A percentile compares a stretch with the other conserved stretches of the same genome.
phyloP scores from a whole-genome alignment of 2,888 invertebrate species.

The Lymantria dispar region DNA sequence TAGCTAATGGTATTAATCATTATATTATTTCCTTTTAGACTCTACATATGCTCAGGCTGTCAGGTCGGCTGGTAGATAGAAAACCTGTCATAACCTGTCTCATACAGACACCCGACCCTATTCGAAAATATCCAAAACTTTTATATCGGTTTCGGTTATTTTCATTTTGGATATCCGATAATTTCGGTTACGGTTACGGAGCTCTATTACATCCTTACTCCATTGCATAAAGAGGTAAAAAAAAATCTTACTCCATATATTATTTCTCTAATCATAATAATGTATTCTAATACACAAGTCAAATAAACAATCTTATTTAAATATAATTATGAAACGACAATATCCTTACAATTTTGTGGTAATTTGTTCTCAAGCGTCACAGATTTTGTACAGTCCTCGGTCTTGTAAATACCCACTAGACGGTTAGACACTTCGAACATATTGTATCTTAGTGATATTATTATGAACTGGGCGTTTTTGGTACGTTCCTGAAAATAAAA shows the following conservation, averaged over 20 bases:
- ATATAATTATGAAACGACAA: slow-evolving; percentile 10
- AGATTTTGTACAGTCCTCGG: slow-evolving; percentile 92
- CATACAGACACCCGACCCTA: no score
- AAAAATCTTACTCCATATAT: not conserved
- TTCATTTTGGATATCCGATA: no score
- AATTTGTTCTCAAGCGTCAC: slow-evolving; percentile 84
- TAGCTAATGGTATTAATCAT: no score
- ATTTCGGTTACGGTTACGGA: no score
- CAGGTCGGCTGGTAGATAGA: no score
- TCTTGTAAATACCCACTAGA: slow-evolving; percentile 97
- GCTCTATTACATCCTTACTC: no score
- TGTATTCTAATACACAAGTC: not conserved
- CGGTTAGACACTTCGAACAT: slow-evolving; percentile 98
- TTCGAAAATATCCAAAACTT: no score
- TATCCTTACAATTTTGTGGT: slow-evolving; percentile 26
- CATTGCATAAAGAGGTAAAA: not conserved
- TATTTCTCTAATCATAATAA: not conserved
- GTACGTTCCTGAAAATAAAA: slow-evolving; percentile 89
- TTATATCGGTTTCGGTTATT: no score
- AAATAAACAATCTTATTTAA: not conserved
- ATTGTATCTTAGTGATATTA: slow-evolving; percentile 97
- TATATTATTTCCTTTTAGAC: no score
- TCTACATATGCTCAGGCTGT: no score
- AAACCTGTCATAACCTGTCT: no score
- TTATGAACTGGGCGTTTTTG: slow-evolving; percentile 98